Base-by-base conservation (phyloP, 2,113 vertebrate genomes). In the Bucco capensis region DNA sequence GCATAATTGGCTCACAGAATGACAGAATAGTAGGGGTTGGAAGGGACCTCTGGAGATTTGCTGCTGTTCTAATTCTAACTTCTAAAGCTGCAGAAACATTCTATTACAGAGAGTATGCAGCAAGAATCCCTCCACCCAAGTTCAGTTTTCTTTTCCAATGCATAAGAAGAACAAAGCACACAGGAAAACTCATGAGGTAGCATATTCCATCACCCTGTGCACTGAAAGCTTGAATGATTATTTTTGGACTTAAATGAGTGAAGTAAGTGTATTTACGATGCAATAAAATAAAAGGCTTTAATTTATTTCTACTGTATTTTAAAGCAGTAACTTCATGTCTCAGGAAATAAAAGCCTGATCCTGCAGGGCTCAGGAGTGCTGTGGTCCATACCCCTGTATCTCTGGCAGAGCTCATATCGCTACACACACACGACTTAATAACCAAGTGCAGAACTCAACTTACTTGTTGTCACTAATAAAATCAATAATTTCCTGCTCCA, bases 401-500 rank as follows among this genome's bases (percentile, higher is more conserved):
- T 49, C 65, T 84, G 7, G 0, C 37, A 17, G 33, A 51, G 25
- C 30, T 35, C 28, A 1, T 2, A 2, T 13, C 40, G 46, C 40
- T 14, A 14, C 51, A 46, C 46, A 37, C 2, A 3, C 31, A 17
- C 1, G 42, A 89, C 47, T 51, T 53, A 31, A 69, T 35, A 89
- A 82, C 19, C 50, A 64, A 38, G 70, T 0, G 2, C 4, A 38
- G 31, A 82, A 69, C 62, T 28, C 21, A 7, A 95, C 98, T 94
- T 97, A 99, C 99, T 98, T 98, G 96, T 98, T 98, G 96, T 99
- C 98, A 92, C 95, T 98, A 97, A 99, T 99, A 96, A 98, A 99
- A 97, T 98, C 98, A 83, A 98, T 98, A 97, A 99, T 99, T 96
- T 99, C 99, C 96, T 99, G 99, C 83, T 99, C 99, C 98, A 99